These are phyloP conservation scores for Xenopus tropicalis DNA, from an alignment of 2,113 vertebrate species.

Conservation along the genomic window UCB_Xtro_10.0 CM004445.2:8481501-8482000, in stretches of 20 bases:
- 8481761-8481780: constrained; percentile 70
- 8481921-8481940: constrained; percentile 68
- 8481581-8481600: constrained; percentile 72
- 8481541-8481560: constrained; percentile 70
- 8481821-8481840: constrained; percentile 71
- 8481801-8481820: constrained; percentile 74
- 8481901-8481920: constrained; percentile 71
- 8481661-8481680: constrained; percentile 77
- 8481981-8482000: neutral
- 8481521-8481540: constrained; percentile 79
- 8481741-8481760: constrained; percentile 65
- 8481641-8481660: constrained; percentile 71
- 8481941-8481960: constrained; percentile 75
- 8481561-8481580: constrained; percentile 68
- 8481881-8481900: constrained; percentile 73
- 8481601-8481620: constrained; percentile 75
- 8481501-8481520: constrained; percentile 74
- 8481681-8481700: constrained; percentile 78
- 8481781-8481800: constrained; percentile 77
- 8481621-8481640: constrained; percentile 73
- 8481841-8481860: constrained; percentile 81
- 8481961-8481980: constrained; percentile 67
- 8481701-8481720: constrained; percentile 73
- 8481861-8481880: constrained; percentile 68
- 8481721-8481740: constrained; percentile 73